Evolutionary conservation across 1,140 invertebrate species (phyloP).

Genomic region (Tigriopus japonicus): DNA sequence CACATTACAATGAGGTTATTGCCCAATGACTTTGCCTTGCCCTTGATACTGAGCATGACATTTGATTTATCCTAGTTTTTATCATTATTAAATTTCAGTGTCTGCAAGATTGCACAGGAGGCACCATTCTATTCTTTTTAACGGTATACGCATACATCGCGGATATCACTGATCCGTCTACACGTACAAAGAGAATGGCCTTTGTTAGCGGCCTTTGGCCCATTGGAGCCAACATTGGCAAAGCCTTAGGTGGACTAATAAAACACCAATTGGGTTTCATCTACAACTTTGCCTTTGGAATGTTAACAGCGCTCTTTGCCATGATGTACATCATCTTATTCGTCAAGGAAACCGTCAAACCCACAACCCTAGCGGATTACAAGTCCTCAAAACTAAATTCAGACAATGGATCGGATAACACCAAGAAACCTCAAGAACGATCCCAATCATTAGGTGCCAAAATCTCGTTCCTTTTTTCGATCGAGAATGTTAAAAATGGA

Average conservation of each 20-base stretch:
- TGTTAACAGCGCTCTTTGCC: background rate
- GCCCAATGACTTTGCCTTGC: too few species aligned
- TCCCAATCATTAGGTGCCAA: too few species aligned
- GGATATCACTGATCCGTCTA: background rate
- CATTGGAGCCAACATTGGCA: background rate
- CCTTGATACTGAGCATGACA: too few species aligned
- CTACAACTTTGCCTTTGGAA: background rate
- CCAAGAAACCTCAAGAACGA: background rate
- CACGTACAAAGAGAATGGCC: slow-evolving; percentile 8
- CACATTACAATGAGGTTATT: too few species aligned
- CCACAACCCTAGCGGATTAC: too few species aligned
- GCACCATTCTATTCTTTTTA: background rate
- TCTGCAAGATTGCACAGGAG: slow-evolving; percentile 2
- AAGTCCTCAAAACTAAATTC: too few species aligned
- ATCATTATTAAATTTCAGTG: background rate
- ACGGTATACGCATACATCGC: background rate
- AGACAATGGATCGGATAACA: background rate
- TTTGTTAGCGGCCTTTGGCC: slow-evolving; percentile 6
- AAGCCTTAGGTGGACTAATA: background rate
- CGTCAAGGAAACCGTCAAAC: too few species aligned
- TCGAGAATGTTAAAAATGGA: too few species aligned
- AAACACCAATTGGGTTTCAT: background rate
- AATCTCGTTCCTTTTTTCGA: too few species aligned
- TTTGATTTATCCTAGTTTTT: background rate
- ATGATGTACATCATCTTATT: too few species aligned